Evolutionary conservation across 2,113 vertebrate species (phyloP).

Genomic region (Nipponia nippon): DNA sequence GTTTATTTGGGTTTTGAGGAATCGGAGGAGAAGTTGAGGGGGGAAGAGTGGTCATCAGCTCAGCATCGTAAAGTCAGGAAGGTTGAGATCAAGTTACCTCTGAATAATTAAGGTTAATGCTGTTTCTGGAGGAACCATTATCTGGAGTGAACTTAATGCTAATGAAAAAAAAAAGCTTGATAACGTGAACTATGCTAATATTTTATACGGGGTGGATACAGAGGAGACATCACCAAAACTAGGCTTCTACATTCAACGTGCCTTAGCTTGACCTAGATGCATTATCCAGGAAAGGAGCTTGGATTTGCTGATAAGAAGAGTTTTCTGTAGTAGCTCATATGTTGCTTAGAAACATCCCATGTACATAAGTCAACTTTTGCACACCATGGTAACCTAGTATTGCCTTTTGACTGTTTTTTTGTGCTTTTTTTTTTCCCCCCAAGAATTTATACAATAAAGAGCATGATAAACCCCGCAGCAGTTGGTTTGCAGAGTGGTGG

Average conservation of each 20-base stretch:
- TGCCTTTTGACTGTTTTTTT: neutral
- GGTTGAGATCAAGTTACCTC: neutral
- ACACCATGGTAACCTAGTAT: neutral
- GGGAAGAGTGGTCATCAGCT: neutral
- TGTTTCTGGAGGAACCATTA: neutral
- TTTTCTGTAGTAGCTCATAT: neutral
- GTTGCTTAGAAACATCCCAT: slow-evolving; percentile 30
- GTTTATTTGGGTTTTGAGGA: neutral
- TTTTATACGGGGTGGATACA: neutral
- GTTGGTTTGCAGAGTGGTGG: neutral
- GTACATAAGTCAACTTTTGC: neutral
- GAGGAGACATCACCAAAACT: neutral
- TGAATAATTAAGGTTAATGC: neutral
- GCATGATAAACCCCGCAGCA: neutral
- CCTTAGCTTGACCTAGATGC: slow-evolving; percentile 16
- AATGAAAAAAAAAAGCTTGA: neutral
- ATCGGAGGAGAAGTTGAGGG: neutral
- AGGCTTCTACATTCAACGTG: neutral
- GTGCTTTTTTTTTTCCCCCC: neutral
- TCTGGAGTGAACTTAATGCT: neutral
- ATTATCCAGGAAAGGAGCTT: slow-evolving; percentile 5
- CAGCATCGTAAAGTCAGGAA: rapidly evolving
- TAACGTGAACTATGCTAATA: neutral
- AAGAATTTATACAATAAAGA: neutral
- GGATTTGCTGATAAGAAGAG: slow-evolving; percentile 33